Base-by-base conservation (phyloP, 2,797 vertebrate species). In the Echiichthys vipera region DNA sequence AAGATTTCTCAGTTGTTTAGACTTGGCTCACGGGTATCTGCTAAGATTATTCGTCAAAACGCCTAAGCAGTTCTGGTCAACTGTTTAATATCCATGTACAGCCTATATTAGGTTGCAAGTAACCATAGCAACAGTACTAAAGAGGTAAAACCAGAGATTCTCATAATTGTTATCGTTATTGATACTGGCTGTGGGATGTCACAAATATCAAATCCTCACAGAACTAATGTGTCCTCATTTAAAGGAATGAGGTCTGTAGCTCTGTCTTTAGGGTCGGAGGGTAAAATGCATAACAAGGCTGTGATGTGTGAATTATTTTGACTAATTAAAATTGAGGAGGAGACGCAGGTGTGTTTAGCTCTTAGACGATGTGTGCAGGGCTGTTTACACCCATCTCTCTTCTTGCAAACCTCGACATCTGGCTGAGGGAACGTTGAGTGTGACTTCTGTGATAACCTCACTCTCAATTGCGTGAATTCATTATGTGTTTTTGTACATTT, bases 111-210 rank as follows among this genome's bases (percentile, higher is more conserved):
- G 36, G 49, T 34, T 76, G 24, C 15, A 65, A 54, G 46, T 58
- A 40, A 70, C 30, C 45, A 53, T 49, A 67, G 50, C 63, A 59
- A 65, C 61, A 18, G 55, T 32, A 10, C 6, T 63, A 36, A 20
- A 56, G 6, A 45, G 24, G 4, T 53, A 43, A 18, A 45, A 27
- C 5, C 8, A 55, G 14, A 51, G 42, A 25, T 32, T 34, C 36
- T 36, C 2, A 29, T 18, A 27, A 27, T 14, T n/a, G n/a, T n/a
- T n/a, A 47, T 13, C 24, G 45, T 24, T 27, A 43, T 24, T 42
- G n/a, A n/a, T n/a, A n/a, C n/a, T n/a, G 7, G 18, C 42, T 13
- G 37, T 22, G 37, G 13, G 54, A 24, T 29, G 7, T 36, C 34
- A 64, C 34, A 36, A 42, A 25, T 53, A 34, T 24, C 6, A 1